These are phyloP conservation scores for Myotis vivesi DNA, from an alignment of 2,797 vertebrate species.

Conservation along the genomic window DNA sequence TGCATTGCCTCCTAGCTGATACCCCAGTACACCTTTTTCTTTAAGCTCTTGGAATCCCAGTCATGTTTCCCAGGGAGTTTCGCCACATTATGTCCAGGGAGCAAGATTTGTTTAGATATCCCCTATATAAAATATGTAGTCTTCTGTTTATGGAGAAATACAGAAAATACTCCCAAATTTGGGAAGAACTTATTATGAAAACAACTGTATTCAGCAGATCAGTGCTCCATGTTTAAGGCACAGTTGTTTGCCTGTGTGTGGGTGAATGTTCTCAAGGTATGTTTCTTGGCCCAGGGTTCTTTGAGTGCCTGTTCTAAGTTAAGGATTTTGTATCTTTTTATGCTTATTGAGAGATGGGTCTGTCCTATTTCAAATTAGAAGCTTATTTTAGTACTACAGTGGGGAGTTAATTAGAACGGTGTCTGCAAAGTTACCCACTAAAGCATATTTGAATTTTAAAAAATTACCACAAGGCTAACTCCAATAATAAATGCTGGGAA, in stretches of 20 bases:
- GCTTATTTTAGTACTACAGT: constrained; percentile 32
- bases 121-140: background rate
- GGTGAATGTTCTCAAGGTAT: background rate
- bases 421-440: constrained; percentile 10
- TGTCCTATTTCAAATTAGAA: constrained; percentile 21
- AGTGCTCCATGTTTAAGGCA: background rate
- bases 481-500: background rate
- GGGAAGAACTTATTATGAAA: background rate
- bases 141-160: constrained; percentile 7
- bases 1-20: background rate
- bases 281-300: background rate
- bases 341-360: constrained; percentile 16
- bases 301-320: constrained; percentile 19
- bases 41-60: background rate
- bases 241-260: background rate
- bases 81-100: background rate
- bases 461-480: background rate
- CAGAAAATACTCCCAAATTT: background rate
- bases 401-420: constrained; percentile 32
- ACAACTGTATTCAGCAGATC: background rate
- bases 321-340: constrained; percentile 5
- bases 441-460: constrained; percentile 10
- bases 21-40: background rate
- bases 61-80: background rate
- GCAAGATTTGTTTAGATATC: background rate